Base-by-base conservation (phyloP, 2,888 invertebrate species). In the Cabera pusaria region DNA sequence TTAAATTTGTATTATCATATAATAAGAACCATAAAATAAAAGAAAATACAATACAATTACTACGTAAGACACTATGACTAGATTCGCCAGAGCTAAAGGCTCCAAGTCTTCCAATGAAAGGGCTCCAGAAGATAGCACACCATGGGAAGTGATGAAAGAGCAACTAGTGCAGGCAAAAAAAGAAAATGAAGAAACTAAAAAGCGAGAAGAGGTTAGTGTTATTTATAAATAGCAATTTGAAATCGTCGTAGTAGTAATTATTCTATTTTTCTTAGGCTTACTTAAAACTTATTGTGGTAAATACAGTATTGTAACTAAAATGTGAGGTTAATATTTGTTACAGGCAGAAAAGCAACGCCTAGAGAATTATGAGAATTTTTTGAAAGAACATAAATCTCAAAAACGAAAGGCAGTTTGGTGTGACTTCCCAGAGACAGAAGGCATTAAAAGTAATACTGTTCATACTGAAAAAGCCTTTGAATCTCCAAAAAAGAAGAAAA, bases 21-120 rank as follows among this genome's bases (percentile, higher is more conserved):
- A n/a, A n/a, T n/a, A n/a, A n/a, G n/a, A n/a, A n/a, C n/a, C n/a
- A n/a, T n/a, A n/a, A n/a, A n/a, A n/a, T n/a, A n/a, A n/a, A n/a
- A n/a, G n/a, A n/a, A n/a, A n/a, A n/a, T n/a, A n/a, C n/a, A n/a
- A n/a, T n/a, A n/a, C n/a, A n/a, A n/a, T n/a, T n/a, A n/a, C n/a
- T n/a, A n/a, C n/a, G n/a, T n/a, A n/a, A n/a, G n/a, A n/a, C 3
- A 14, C 11, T 11, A 95, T 95, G 95, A 94, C 94, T 2, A 84
- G 95, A 52, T 95, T 93, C 85, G 93, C 95, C 11, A 85, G 95
- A 72, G 92, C 93, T 0, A 93, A 92, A 66, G 94, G 95, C 17
- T 94, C 94, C 0, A 95, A 94, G 74, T 80, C 93, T 2, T 93
- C 94, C 1, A 95, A 95, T 63, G 92, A 93, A 65, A 90, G 91